phyloP scores from a whole-genome alignment of 92 coral and sea anemone genomes.

The Galaxea fascicularis region DNA sequence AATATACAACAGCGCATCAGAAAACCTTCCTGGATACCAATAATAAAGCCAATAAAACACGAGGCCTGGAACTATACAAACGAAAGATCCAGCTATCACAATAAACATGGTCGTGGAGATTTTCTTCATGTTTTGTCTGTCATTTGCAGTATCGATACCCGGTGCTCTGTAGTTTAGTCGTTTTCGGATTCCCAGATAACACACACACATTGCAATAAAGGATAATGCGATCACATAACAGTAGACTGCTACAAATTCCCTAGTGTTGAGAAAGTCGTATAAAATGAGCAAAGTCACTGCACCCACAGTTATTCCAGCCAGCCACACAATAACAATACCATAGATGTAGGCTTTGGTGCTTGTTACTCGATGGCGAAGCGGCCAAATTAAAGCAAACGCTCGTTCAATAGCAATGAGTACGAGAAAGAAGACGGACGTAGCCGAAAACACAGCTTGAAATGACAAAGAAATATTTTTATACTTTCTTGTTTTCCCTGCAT shows the following conservation, averaged over 20 bases:
- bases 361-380: slow-evolving; percentile 17
- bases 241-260: background rate
- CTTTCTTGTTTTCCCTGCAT: no score
- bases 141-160: background rate
- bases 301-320: background rate
- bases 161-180: background rate
- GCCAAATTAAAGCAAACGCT: slow-evolving; percentile 9
- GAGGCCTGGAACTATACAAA: background rate
- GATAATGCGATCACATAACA: background rate
- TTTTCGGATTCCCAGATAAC: background rate
- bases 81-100: slow-evolving; percentile 7
- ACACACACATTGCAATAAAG: background rate
- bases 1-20: background rate
- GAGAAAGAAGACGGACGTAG: background rate
- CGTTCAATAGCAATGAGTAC: slow-evolving; percentile 7
- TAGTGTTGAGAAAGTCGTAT: no score
- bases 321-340: background rate
- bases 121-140: background rate
- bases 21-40: background rate
- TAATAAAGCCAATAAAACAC: background rate
- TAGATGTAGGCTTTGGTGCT: background rate
- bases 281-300: background rate
- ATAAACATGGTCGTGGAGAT: slow-evolving; percentile 13
- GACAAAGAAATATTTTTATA: background rate
- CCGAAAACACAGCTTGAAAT: background rate